Conservation (phyloP, 1,140 invertebrate genomes). For the Euwallacea similis region DNA sequence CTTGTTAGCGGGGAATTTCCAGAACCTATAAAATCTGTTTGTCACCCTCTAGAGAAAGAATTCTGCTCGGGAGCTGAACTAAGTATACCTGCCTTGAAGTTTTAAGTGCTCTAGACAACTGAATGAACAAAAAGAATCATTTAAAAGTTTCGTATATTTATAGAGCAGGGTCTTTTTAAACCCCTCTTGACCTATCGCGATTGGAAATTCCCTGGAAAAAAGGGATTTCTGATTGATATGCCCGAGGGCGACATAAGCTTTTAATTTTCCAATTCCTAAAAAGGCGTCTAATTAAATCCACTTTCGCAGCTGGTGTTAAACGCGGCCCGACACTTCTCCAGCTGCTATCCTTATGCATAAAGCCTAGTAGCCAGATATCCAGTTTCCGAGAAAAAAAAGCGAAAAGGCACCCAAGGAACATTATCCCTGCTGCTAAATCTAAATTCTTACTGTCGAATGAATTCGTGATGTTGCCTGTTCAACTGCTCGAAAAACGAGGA, state of each 20-base stretch:
- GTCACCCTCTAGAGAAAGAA: not conserved
- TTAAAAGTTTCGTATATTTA: conserved; percentile 14
- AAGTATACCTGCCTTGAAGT: conserved; percentile 6
- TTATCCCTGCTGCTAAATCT: not conserved
- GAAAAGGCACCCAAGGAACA: not conserved
- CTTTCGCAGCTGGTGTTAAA: too few relatives aligned
- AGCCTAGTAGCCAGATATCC: too few relatives aligned
- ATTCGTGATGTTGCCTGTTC: conserved; percentile 41
- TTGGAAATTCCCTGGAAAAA: not conserved
- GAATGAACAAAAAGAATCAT: conserved; percentile 5
- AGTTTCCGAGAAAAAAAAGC: not conserved
- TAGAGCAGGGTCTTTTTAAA: conserved; percentile 10
- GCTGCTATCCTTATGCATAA: too few relatives aligned
- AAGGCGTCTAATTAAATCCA: too few relatives aligned
- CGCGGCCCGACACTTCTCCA: too few relatives aligned
- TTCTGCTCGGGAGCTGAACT: not conserved
- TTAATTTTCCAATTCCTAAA: too few relatives aligned
- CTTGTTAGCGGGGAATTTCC: not conserved
- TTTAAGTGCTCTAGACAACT: conserved; percentile 9
- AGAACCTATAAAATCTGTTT: not conserved
- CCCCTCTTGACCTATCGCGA: conserved; percentile 6
- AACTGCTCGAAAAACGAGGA: conserved; percentile 39
- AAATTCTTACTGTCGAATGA: conserved; percentile 40
- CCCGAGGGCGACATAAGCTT: too few relatives aligned
- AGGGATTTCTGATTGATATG: too few relatives aligned